Conservation (phyloP, 2,113 vertebrate species). For the Puma concolor region DNA sequence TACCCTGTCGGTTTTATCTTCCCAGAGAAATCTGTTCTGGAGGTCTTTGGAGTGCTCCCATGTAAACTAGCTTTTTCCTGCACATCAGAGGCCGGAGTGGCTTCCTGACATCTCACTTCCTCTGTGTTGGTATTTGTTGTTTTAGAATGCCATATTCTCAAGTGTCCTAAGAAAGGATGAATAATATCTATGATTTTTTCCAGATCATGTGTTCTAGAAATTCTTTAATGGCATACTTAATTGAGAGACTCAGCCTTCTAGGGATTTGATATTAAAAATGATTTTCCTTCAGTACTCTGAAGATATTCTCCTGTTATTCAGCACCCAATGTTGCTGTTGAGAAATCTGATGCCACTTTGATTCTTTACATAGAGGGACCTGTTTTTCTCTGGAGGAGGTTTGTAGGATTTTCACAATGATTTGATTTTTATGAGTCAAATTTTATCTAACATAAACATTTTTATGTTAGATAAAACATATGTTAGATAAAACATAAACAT, state of each 20-base stretch:
- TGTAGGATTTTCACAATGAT: not conserved
- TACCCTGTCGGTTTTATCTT: not conserved
- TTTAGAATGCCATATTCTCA: not conserved
- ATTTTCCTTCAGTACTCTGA: not conserved
- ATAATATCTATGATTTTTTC: not conserved
- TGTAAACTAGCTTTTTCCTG: not conserved
- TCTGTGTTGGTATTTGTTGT: not conserved
- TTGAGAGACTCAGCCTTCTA: not conserved
- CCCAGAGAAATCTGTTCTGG: not conserved
- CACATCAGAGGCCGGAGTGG: not conserved
- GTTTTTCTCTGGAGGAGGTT: not conserved
- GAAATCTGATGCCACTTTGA: not conserved
- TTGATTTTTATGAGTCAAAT: not conserved
- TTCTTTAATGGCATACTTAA: not conserved
- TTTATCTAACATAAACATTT: not conserved
- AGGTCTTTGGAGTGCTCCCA: not conserved
- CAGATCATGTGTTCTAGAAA: not conserved
- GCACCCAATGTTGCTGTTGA: not conserved
- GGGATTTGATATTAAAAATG: not conserved
- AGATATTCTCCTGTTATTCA: not conserved
- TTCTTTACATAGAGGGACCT: not conserved
- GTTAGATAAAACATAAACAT: no score
- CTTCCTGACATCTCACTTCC: not conserved
- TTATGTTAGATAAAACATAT: no score
- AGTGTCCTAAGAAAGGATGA: not conserved